Percentiles rank a stretch among this genome's conserved stretches.
Conservation (phyloP, 1,140 invertebrate genomes). For the Meteorus sp. region DNA sequence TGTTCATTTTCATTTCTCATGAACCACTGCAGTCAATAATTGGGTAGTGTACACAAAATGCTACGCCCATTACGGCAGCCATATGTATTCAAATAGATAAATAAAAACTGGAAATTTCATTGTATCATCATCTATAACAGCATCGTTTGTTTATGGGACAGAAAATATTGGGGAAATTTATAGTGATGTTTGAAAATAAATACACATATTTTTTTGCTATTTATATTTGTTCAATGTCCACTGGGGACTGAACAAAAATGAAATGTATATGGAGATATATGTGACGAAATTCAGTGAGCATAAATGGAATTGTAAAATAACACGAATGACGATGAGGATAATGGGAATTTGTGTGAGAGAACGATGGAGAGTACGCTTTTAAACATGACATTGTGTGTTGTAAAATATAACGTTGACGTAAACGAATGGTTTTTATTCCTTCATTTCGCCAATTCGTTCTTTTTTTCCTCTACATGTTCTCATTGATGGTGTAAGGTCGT, state of each 20-base stretch:
- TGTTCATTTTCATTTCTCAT: too few species aligned
- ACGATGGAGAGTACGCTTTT: neutral
- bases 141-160: neutral
- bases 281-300: constrained; percentile 5
- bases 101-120: neutral
- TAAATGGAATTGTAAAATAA: constrained; percentile 9
- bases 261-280: constrained; percentile 20
- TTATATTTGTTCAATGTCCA: too few species aligned
- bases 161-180: neutral
- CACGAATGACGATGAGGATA: neutral
- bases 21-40: too few species aligned
- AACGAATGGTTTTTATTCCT: constrained; percentile 11
- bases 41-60: too few species aligned
- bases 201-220: neutral
- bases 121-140: neutral
- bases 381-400: neutral
- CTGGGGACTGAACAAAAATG: neutral
- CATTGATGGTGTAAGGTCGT: too few species aligned
- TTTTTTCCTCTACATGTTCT: neutral
- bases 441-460: constrained; percentile 1
- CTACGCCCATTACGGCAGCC: too few species aligned
- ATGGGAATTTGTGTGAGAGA: neutral
- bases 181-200: neutral
- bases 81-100: too few species aligned
- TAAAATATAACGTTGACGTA: constrained; percentile 6